These are phyloP conservation scores for Leptonema lineaticorne DNA, from an alignment of 1,140 invertebrate species.

Conservation along the genomic window DNA sequence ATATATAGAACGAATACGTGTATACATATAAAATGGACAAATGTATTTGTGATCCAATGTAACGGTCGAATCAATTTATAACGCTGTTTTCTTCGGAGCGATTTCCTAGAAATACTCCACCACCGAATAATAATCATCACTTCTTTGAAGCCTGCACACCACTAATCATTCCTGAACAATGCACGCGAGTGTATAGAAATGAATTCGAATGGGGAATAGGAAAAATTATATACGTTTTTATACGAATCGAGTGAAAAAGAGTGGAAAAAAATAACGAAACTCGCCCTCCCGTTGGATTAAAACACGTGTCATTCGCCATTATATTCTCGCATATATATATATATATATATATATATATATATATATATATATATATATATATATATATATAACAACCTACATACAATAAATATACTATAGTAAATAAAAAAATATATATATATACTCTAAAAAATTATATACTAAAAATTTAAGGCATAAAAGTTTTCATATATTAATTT, in stretches of 20 bases:
- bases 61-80: constrained; percentile 31
- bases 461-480: too few relatives aligned
- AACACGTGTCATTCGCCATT: constrained; percentile 36
- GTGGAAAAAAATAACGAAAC: constrained; percentile 9
- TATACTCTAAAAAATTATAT: too few relatives aligned
- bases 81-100: constrained; percentile 16
- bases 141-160: constrained; percentile 16
- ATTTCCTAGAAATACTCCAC: constrained; percentile 22
- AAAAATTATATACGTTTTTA: background rate
- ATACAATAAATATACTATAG: too few relatives aligned
- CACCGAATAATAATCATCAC: constrained; percentile 21
- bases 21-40: background rate
- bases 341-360: background rate
- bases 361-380: too few relatives aligned
- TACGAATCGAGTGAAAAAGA: constrained; percentile 10
- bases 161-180: constrained; percentile 26
- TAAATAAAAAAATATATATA: too few relatives aligned
- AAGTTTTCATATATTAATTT: too few relatives aligned
- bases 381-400: too few relatives aligned
- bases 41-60: background rate
- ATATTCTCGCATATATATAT: background rate
- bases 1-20: too few relatives aligned
- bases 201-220: background rate
- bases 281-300: constrained; percentile 25
- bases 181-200: constrained; percentile 6